phyloP scores from a whole-genome alignment of 1,140 invertebrate genomes.

The Varroa destructor region DNA sequence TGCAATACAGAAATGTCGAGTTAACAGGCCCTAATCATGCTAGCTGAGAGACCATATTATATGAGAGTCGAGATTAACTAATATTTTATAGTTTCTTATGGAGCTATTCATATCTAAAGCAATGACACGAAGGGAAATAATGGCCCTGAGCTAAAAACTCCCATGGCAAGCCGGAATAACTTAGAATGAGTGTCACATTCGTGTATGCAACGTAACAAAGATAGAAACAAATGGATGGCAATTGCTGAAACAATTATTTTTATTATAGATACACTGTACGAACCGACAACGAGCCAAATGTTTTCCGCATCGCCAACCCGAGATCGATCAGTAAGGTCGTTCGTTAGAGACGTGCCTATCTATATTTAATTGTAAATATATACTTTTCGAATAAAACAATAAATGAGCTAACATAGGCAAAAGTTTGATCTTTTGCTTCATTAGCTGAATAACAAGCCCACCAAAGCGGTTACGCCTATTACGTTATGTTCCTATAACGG shows the following conservation, averaged over 20 bases:
- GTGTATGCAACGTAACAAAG: no score
- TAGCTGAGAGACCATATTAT: background rate
- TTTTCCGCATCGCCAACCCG: slow-evolving; percentile 3
- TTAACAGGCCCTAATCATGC: background rate
- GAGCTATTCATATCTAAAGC: background rate
- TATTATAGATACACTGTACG: slow-evolving; percentile 3
- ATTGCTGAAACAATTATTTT: background rate
- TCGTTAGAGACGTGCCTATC: slow-evolving; percentile 15
- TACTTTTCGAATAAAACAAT: no score
- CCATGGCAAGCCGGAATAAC: no score
- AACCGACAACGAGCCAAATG: background rate
- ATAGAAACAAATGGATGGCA: background rate
- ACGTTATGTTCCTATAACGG: no score
- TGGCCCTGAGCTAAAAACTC: no score
- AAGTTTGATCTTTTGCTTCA: no score
- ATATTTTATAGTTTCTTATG: background rate
- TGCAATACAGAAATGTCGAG: slow-evolving; percentile 9
- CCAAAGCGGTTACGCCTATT: no score
- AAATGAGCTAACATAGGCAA: no score
- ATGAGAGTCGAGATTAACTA: background rate
- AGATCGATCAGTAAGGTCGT: background rate
- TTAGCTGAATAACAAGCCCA: no score
- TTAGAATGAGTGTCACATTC: no score
- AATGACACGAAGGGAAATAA: no score
- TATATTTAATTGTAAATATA: background rate